Base-by-base conservation (phyloP, 2,888 invertebrate species). In the Tethea ocularis region DNA sequence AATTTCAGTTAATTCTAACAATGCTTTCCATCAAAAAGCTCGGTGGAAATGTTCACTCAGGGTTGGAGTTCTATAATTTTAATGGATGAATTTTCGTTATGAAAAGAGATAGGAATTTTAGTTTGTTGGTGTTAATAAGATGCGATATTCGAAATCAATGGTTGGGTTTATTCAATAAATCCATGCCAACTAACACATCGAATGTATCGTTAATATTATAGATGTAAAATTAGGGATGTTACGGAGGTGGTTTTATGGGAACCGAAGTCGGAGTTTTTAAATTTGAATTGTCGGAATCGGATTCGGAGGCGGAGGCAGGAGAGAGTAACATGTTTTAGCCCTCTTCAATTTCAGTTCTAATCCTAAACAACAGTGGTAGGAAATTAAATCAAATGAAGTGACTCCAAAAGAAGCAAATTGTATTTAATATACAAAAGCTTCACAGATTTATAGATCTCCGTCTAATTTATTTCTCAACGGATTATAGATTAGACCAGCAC, bases 351-450 rank as follows among this genome's bases (percentile, higher is more conserved):
- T 55, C 33, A 53, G 38, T 22, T 41, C 22, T 51, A 46, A 57
- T 29, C 24, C 29, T 29, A 57, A 46, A 6, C 17, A 46, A 57
- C 51, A 52, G 22, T 52, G 52, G 22, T 46, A 57, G 54, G 23
- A 52, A 51, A 52, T 57, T 54, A 57, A 60, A 57, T 51, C 53
- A 54, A 38, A 63, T 67, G 51, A 56, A 66, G 56, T 59, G 60
- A 63, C 59, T 63, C 61, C 56, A 61, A 60, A 63, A 67, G 64
- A 52, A 60, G 60, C 56, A 26, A 52, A 62, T 71, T 67, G 58
- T 67, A 72, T 53, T 69, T 68, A 13, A 72, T 8, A 8, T 6
- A 70, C 61, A 70, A 63, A 61, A 69, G 64, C 60, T 68, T 68
- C 56, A 66, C 52, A 61, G 64, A 64, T 64, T 67, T 70, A n/a